Conservation (phyloP, 92 coral and sea anemone genomes). For the Palythoa grandiflora region DNA sequence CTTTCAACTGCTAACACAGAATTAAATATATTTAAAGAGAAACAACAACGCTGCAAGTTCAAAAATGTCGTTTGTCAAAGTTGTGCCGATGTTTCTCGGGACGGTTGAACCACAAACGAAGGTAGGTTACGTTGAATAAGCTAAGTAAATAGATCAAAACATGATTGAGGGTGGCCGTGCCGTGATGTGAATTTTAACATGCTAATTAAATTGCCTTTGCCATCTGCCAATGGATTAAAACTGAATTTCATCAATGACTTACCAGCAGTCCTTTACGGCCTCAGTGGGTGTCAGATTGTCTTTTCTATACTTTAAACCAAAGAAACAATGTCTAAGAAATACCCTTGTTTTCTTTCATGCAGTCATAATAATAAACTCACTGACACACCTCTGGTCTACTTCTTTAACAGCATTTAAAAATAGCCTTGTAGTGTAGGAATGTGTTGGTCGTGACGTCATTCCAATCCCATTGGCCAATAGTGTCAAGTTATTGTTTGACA, state of each 20-base stretch:
- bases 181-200: not conserved
- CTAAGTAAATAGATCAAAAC: not conserved
- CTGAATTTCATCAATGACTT: not conserved
- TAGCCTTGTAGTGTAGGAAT: not conserved
- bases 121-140: not conserved
- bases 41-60: not conserved
- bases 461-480: not conserved
- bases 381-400: constrained; percentile 11
- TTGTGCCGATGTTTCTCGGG: not conserved
- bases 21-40: not conserved
- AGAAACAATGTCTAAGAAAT: not conserved
- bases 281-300: not conserved
- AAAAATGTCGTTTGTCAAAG: not conserved
- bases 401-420: not conserved
- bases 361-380: not conserved
- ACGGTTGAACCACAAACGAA: not conserved
- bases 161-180: not conserved
- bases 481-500: not conserved
- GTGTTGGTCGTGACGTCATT: constrained; percentile 8
- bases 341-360: not conserved
- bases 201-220: not conserved
- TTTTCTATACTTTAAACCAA: not conserved
- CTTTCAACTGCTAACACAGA: not conserved
- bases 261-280: not conserved
- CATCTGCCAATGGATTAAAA: not conserved